Base-by-base conservation (phyloP, 1,140 invertebrate genomes). In the Drosophila azteca region DNA sequence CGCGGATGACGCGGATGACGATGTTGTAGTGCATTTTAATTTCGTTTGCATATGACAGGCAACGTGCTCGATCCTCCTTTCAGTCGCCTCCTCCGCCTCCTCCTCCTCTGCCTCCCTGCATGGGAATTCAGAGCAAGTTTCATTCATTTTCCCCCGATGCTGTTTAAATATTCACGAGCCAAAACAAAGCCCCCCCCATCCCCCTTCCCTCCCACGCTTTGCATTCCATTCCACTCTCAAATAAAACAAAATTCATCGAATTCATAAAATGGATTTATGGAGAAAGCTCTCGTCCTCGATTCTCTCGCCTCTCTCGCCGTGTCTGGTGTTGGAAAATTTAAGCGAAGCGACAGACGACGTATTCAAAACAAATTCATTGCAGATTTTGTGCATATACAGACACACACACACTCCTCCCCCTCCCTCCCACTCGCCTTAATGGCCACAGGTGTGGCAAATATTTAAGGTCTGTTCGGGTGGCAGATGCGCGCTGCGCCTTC, bases 1-100 rank as follows among this genome's bases (percentile, higher is more conserved):
- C 46, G 3, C 0, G 9, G 31, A 35, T 3, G 31, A 35, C 9
- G 31, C 4, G 3, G 35, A 39, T 1, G 35, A 39, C 62, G 58
- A 48, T 49, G 74, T 70, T 84, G 82, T 88, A 87, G 82, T 87
- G 82, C 82, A 87, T 87, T 87, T 87, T 87, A 87, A 87, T 87
- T 87, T 88, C 78, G 82, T 85, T 85, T 85, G 82, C 82, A 85
- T 85, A 85, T 82, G 82, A 85, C 82, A 87, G 76, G 78, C 79
- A 79, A 70, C 70, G 74, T 58, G 51, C 71, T 4, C 1, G 8
- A n/a, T 50, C 51, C 45, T n/a, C 31, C 20, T 11, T 20, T 67
- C 31, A 31, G 8, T 8, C 31, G 8, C 11, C 11, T 13, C 35
- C 11, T 11, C 3, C 24, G 0, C 5, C 5, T 0, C 5, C 4